Evolutionary conservation across 2,113 vertebrate species (phyloP), one percentile per base, ranked within the genome.

Genomic region (Malurus alboscapulatus): DNA sequence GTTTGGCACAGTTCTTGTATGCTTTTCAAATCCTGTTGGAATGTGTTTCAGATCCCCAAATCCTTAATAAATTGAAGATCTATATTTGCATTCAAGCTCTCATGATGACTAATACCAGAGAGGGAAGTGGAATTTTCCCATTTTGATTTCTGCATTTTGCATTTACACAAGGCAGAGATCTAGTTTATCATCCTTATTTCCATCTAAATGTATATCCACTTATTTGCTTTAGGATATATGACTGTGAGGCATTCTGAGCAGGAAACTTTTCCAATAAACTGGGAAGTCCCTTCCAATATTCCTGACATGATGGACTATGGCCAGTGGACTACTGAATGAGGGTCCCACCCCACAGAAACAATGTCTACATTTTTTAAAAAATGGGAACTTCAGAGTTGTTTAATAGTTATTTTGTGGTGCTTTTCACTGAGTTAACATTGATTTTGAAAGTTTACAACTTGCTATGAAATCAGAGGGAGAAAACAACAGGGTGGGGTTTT

Each of bases 21-120:
- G 81, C 89, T 89, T 93, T 96, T 83, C 78, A 94, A 91, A 96
- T 92, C 93, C 89, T 85, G 24, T 14, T 93, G 91, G 90, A 95
- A 96, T 96, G 92, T 90, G 63, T 85, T 93, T 94, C 89, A 67
- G 84, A 87, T 85, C 91, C 81, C 63, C 63, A 94, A 94, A 96
- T 95, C 94, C 93, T 77, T 83, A 89, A 90, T 96, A 96, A 95
- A 96, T 92, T 95, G 93, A 94, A 96, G 84, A 69, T 92, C 93
- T 90, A 4, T 90, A 89, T 91, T 94, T 96, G 82, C 91, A 96
- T 85, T 93, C 84, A 36, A 25, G 67, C 63, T 91, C 63, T 62
- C 51, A 69, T 36, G 87, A 94, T 94, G 94, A 96, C 89, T 94
- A 93, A 92, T 62, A 87, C 71, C 55, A 67, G 6, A 20, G n/a